These are phyloP conservation scores for Pantherophis guttatus DNA, from an alignment of 2,113 vertebrate species.

Conservation along the genomic window DNA sequence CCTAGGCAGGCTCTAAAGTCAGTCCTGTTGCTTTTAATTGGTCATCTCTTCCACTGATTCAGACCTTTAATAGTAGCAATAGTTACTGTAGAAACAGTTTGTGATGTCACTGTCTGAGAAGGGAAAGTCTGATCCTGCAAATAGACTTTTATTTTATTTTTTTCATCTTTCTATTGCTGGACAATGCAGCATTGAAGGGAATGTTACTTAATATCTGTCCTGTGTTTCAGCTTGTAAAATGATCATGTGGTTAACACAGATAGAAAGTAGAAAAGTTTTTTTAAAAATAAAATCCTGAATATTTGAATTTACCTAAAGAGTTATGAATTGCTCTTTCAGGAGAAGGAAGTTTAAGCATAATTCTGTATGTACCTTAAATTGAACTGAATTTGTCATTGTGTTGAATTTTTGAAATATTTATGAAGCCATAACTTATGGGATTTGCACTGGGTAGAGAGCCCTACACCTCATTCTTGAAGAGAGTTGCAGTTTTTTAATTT, in stretches of 20 bases:
- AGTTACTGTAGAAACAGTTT: slow-evolving; percentile 35
- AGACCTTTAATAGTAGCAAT: slow-evolving; percentile 26
- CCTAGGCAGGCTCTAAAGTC: slow-evolving; percentile 27
- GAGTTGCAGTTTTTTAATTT: neutral
- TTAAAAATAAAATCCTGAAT: neutral
- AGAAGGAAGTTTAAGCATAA: neutral
- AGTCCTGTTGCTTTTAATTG: slow-evolving; percentile 44
- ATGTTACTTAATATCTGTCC: neutral
- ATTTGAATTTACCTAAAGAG: neutral
- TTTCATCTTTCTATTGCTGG: neutral
- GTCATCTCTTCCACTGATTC: slow-evolving; percentile 25
- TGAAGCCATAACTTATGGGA: neutral
- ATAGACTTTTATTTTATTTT: neutral
- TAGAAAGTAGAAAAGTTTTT: neutral
- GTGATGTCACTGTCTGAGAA: slow-evolving; percentile 26
- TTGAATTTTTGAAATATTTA: neutral
- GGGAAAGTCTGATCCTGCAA: slow-evolving; percentile 14
- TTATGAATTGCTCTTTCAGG: neutral
- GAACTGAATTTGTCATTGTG: neutral
- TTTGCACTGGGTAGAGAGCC: neutral
- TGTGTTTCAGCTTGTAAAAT: neutral
- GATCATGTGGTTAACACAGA: neutral
- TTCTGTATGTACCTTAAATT: neutral
- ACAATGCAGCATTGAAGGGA: neutral
- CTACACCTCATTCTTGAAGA: neutral